Conservation (phyloP, 2,888 invertebrate species). For the Phengaris alcon region DNA sequence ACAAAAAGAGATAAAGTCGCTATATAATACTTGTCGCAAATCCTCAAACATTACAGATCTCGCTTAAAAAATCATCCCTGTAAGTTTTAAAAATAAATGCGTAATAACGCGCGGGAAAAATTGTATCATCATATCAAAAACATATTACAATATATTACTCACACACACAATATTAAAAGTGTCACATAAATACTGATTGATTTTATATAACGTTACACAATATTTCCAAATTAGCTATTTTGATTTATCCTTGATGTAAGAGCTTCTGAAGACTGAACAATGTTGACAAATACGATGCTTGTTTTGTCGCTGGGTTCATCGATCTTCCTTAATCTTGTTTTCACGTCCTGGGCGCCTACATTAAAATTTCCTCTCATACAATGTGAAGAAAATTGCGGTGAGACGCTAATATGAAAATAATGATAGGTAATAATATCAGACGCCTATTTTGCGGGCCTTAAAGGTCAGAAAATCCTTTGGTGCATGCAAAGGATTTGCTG, state of each 20-base stretch:
- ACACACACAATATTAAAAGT: too few species aligned
- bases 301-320: slow-evolving; percentile 24
- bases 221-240: background rate
- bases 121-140: too few species aligned
- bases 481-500: too few species aligned
- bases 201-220: background rate
- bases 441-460: too few species aligned
- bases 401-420: background rate
- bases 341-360: slow-evolving; percentile 18
- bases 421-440: background rate
- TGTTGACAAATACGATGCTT: slow-evolving; percentile 11
- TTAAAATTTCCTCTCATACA: background rate
- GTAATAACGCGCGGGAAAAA: too few species aligned
- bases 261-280: background rate
- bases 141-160: too few species aligned
- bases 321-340: slow-evolving; percentile 28
- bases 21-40: too few species aligned
- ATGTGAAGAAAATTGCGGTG: background rate
- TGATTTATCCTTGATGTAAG: slow-evolving; percentile 5
- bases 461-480: too few species aligned
- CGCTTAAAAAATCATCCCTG: too few species aligned
- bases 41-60: too few species aligned
- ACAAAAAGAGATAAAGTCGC: too few species aligned
- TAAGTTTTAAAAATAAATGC: too few species aligned
- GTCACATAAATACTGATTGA: background rate